Conservation (phyloP, 2,888 invertebrate genomes). For the Anodontia alba region DNA sequence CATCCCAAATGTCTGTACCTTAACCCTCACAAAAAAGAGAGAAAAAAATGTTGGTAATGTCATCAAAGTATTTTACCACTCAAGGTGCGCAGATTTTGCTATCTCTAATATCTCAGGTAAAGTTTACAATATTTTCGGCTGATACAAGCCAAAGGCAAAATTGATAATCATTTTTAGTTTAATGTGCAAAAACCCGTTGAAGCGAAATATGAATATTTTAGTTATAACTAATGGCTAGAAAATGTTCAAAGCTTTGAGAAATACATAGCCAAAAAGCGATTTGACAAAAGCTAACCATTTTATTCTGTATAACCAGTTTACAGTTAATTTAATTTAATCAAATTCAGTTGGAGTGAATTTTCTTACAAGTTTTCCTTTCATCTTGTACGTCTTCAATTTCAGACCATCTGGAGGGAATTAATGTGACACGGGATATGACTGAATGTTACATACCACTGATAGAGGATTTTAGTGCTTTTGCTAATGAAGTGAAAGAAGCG, state of each 20-base stretch:
- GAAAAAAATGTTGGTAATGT: not conserved
- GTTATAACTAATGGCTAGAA: conserved; percentile 17
- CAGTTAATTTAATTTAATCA: conserved; percentile 62
- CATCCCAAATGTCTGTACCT: not conserved
- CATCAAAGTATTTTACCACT: conserved; percentile 4
- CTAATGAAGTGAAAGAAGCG: not conserved
- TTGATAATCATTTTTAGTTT: conserved; percentile 16
- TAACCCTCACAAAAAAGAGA: not conserved
- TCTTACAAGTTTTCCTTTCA: conserved; percentile 51
- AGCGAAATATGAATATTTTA: conserved; percentile 16
- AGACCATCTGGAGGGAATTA: conserved; percentile 37
- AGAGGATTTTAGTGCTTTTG: not conserved
- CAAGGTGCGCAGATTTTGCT: not conserved
- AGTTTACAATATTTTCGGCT: conserved; percentile 7
- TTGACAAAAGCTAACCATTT: conserved; percentile 28
- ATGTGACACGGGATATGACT: conserved; percentile 6
- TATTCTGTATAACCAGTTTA: conserved; percentile 51
- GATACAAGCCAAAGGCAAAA: conserved; percentile 9
- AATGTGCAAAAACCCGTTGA: conserved; percentile 20
- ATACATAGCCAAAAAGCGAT: conserved; percentile 19
- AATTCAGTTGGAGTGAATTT: conserved; percentile 40
- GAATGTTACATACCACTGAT: not conserved
- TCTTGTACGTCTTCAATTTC: conserved; percentile 28
- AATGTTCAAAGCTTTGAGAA: conserved; percentile 13
- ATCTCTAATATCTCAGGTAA: not conserved